Evolutionary conservation across 2,113 vertebrate genomes (phyloP).

Genomic region (Heloderma charlesbogerti): DNA sequence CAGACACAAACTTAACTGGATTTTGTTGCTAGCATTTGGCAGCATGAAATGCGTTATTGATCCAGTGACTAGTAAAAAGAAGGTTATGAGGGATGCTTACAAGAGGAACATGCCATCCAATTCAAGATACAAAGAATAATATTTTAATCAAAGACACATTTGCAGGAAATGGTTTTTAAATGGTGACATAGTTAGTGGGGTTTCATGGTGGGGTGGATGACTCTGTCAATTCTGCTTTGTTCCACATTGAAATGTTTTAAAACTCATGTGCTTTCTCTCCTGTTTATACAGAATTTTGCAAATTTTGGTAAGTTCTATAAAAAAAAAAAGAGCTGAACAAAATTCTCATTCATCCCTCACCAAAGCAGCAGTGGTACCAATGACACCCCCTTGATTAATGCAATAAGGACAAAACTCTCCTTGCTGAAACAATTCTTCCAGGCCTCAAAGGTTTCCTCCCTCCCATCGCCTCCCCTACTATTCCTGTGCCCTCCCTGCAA

Average conservation of each 20-base stretch:
- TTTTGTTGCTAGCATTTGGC: background rate
- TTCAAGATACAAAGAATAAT: background rate
- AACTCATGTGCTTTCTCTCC: too few species aligned
- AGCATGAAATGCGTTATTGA: background rate
- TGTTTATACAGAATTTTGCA: too few species aligned
- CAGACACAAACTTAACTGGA: background rate
- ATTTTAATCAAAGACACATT: background rate
- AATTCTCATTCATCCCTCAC: too few species aligned
- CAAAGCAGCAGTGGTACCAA: background rate
- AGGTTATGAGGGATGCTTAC: background rate
- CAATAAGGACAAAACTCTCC: background rate
- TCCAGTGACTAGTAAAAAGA: background rate
- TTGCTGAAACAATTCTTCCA: background rate
- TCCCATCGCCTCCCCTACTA: background rate
- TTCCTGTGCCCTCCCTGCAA: background rate
- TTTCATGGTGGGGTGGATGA: background rate
- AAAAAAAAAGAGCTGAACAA: background rate
- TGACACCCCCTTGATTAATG: background rate
- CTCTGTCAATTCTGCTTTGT: too few species aligned
- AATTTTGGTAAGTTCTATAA: background rate
- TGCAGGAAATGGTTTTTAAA: background rate
- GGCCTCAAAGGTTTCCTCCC: background rate
- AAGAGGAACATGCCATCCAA: background rate
- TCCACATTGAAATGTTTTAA: too few species aligned
- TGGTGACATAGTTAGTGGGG: background rate